Evolutionary conservation across 2,888 invertebrate species (phyloP).

Genomic region (Halictus quadricinctus): DNA sequence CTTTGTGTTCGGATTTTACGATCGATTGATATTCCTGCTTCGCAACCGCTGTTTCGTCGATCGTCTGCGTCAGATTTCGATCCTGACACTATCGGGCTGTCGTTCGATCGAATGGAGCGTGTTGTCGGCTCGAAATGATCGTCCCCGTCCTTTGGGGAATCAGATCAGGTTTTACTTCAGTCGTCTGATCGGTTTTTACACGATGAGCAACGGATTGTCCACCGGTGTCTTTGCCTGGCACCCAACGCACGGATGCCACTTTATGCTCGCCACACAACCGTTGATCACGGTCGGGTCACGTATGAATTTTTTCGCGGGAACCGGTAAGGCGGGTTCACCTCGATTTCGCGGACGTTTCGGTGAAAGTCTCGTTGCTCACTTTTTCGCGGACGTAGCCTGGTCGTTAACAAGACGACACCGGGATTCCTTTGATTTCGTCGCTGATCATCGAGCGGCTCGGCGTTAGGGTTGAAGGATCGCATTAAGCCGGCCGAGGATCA

Average conservation of each 20-base stretch:
- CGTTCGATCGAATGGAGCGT: slow-evolving; percentile 28
- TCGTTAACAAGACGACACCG: slow-evolving; percentile 49
- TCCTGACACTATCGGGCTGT: slow-evolving; percentile 41
- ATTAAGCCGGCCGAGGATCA: not conserved
- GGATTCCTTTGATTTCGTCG: slow-evolving; percentile 25
- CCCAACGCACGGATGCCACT: slow-evolving; percentile 58
- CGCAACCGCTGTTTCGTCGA: not conserved
- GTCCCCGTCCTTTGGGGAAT: slow-evolving; percentile 72
- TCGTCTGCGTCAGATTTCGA: slow-evolving; percentile 28
- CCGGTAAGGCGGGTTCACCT: slow-evolving; percentile 75
- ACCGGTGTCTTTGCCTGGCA: slow-evolving; percentile 68
- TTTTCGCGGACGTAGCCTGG: slow-evolving; percentile 52
- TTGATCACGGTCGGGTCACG: slow-evolving; percentile 69
- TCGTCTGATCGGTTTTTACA: slow-evolving; percentile 63
- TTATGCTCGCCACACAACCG: slow-evolving; percentile 50
- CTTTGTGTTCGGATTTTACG: not conserved
- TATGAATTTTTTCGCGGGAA: slow-evolving; percentile 76
- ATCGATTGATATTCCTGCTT: not conserved
- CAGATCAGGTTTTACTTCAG: slow-evolving; percentile 73
- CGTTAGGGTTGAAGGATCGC: slow-evolving; percentile 8
- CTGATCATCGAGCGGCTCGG: not conserved
- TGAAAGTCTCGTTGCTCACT: slow-evolving; percentile 62
- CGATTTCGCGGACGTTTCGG: slow-evolving; percentile 72
- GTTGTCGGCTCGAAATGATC: slow-evolving; percentile 58
- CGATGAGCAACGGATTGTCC: slow-evolving; percentile 64